Conservation (phyloP, 2,797 vertebrate genomes). For the Clarias laeviceps region DNA sequence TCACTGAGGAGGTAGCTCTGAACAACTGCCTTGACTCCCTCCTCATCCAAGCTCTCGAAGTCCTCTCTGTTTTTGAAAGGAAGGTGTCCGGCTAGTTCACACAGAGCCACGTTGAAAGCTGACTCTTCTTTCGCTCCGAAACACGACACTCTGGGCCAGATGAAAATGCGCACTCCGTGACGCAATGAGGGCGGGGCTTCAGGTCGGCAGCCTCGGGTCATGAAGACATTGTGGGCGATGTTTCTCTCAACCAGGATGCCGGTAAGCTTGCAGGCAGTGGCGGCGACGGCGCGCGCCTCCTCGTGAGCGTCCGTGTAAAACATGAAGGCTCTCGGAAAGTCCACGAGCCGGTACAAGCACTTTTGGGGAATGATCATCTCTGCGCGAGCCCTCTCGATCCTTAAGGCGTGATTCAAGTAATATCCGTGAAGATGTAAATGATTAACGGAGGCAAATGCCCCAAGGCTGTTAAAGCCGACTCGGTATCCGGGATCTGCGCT, state of each 20-base stretch:
- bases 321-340: conserved; percentile 80
- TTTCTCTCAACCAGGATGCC: conserved; percentile 74
- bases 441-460: conserved; percentile 90
- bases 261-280: conserved; percentile 74
- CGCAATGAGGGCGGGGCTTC: conserved; percentile 41
- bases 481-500: conserved; percentile 84
- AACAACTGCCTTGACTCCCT: conserved; percentile 71
- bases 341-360: conserved; percentile 68
- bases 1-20: conserved; percentile 75
- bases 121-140: conserved; percentile 83
- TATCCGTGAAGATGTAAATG: conserved; percentile 90
- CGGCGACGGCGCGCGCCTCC: conserved; percentile 63
- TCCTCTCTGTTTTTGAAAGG: conserved; percentile 80
- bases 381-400: conserved; percentile 73
- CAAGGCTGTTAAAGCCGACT: conserved; percentile 92
- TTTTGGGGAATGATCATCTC: conserved; percentile 68
- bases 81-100: conserved; percentile 90
- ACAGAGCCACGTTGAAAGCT: conserved; percentile 88
- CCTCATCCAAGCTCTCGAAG: conserved; percentile 77
- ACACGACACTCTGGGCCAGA: conserved; percentile 83
- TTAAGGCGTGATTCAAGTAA: conserved; percentile 79
- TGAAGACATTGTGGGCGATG: conserved; percentile 86
- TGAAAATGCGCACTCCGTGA: conserved; percentile 78
- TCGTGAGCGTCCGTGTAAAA: conserved; percentile 74
- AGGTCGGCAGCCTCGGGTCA: conserved; percentile 81